A percentile compares a stretch with the other conserved stretches of the same genome.
Conservation (phyloP, 2,888 invertebrate genomes). For the Acleris literana region DNA sequence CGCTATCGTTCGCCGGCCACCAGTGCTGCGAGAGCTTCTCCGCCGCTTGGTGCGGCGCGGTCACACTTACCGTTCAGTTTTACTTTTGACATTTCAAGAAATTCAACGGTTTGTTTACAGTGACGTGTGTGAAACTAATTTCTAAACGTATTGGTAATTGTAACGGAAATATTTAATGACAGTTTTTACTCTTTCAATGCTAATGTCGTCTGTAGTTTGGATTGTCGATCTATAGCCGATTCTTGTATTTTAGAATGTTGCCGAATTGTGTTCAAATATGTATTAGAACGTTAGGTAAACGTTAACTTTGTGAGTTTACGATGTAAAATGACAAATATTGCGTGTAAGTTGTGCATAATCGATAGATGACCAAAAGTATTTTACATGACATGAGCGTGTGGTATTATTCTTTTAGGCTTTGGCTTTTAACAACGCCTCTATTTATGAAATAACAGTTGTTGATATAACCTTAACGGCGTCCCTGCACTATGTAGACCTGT, state of each 20-base stretch:
- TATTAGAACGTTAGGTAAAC: slow-evolving; percentile 38
- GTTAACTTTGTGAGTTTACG: slow-evolving; percentile 7
- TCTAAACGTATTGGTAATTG: slow-evolving; percentile 52
- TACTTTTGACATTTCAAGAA: slow-evolving; percentile 60
- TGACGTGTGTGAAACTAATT: slow-evolving; percentile 72
- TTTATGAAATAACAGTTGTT: too few relatives aligned
- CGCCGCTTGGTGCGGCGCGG: slow-evolving; percentile 69
- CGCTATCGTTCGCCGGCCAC: slow-evolving; percentile 79
- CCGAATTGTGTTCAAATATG: slow-evolving; percentile 50
- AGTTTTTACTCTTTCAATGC: slow-evolving; percentile 52
- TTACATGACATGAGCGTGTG: not conserved
- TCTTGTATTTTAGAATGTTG: slow-evolving; percentile 53
- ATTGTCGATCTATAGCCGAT: slow-evolving; percentile 41
- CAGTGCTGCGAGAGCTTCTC: slow-evolving; percentile 76
- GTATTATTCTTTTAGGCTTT: not conserved
- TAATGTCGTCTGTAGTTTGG: slow-evolving; percentile 27
- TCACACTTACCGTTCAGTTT: slow-evolving; percentile 46
- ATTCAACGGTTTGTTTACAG: slow-evolving; percentile 69
- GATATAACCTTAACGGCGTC: too few relatives aligned
- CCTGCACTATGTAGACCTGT: too few relatives aligned
- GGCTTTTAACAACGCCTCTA: too few relatives aligned
- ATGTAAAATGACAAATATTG: not conserved
- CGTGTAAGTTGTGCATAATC: not conserved
- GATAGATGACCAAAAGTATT: not conserved
- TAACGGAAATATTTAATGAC: slow-evolving; percentile 63